Evolutionary conservation across 2,888 invertebrate genomes (phyloP).

Genomic region (Dryococelus australis): DNA sequence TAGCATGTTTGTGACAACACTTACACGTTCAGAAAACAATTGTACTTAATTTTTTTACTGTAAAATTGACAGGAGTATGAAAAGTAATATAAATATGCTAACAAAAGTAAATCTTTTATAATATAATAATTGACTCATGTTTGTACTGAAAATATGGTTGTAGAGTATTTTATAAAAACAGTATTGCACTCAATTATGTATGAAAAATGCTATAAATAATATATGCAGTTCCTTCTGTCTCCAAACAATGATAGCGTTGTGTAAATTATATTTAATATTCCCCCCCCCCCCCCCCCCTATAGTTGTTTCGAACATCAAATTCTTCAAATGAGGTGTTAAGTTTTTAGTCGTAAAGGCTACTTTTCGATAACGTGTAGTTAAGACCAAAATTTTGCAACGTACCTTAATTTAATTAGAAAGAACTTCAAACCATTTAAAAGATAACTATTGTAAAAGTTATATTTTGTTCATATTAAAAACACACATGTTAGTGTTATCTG

Average conservation of each 20-base stretch:
- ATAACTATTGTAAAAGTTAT: neutral
- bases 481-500: neutral
- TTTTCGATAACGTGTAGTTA: neutral
- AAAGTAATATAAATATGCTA: neutral
- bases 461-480: neutral
- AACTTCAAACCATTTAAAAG: neutral
- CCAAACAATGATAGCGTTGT: neutral
- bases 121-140: neutral
- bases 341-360: neutral
- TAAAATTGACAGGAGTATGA: neutral
- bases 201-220: neutral
- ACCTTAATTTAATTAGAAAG: neutral
- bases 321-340: neutral
- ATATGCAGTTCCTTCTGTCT: neutral
- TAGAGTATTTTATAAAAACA: neutral
- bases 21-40: neutral
- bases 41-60: constrained; percentile 3
- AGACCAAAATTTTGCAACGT: too few relatives aligned
- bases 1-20: neutral
- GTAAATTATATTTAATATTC: neutral
- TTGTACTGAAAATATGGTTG: neutral
- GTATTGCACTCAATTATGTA: neutral
- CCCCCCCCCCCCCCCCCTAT: too few relatives aligned
- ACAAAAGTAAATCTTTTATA: neutral
- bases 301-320: neutral